Base-by-base conservation (phyloP, 2,888 invertebrate species). In the Nephrotoma appendiculata region DNA sequence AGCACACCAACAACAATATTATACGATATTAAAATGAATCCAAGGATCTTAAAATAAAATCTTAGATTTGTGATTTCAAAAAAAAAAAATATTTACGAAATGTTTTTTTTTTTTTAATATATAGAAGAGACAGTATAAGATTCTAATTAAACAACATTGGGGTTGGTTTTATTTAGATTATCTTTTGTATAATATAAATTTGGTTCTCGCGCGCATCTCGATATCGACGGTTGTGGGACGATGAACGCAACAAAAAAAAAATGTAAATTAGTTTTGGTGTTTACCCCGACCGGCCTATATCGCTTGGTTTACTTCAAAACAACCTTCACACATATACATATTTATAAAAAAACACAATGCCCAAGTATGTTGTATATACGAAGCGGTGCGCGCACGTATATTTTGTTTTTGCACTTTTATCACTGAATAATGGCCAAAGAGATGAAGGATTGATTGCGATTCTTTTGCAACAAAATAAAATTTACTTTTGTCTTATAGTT, bases 361-460 rank as follows among this genome's bases (percentile, higher is more conserved):
- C 87, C 87, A 87, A 87, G 87, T 45, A 86, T 88, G 42, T n/a
- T 90, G 90, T 90, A 1, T 19, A 19, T 19, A 90, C 90, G 90
- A 91, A 90, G 90, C 90, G 31, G 31, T 90, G 90, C 91, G 91
- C 91, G 91, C 89, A 89, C 89, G 41, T 84, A 84, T 84, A 84
- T 84, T 84, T 84, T 84, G 15, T 85, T 85, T 44, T 52, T 86
- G 57, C 43, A 84, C 45, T 85, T 44, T 52, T 86, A 86, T 86
- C 86, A 52, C 52, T 86, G 52, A 86, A 41, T 86, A 86, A 86
- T 86, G 86, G 86, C 52, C 57, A 41, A 15, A 41, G 52, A 86
- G 86, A 86, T 86, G 86, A 86, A 86, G 44, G 52, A 86, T 86
- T 86, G 86, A 86, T 86, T 85, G 44, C 19, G 85, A 84, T 41